Evolutionary conservation across 2,888 invertebrate species (phyloP).

Genomic region (Macrostomum cliftonense): DNA sequence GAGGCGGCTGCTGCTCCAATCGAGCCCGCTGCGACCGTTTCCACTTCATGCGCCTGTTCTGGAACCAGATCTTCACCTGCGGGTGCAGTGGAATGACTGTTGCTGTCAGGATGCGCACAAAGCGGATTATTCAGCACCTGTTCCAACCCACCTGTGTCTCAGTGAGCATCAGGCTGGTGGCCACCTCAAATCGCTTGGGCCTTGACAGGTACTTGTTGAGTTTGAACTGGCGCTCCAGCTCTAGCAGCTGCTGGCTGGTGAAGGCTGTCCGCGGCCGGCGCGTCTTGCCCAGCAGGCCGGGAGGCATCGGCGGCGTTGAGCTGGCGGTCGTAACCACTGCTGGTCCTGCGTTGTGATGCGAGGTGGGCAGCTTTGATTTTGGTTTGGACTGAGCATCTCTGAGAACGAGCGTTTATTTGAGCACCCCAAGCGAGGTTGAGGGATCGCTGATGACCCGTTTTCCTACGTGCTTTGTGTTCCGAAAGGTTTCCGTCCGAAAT

Average conservation of each 20-base stretch:
- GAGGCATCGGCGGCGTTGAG: neutral
- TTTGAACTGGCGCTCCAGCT: constrained; percentile 90
- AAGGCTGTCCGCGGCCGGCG: constrained; percentile 88
- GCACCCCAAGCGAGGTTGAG: too few relatives aligned
- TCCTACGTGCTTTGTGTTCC: too few relatives aligned
- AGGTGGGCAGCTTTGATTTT: too few relatives aligned
- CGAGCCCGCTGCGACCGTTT: constrained; percentile 45
- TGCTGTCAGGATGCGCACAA: too few relatives aligned
- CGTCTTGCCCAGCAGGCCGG: constrained; percentile 45
- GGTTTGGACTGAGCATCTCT: too few relatives aligned
- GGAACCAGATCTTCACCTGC: constrained; percentile 93
- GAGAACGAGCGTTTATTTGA: too few relatives aligned
- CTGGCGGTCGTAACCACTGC: too few relatives aligned
- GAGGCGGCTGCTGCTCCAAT: too few relatives aligned
- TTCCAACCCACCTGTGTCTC: constrained; percentile 98
- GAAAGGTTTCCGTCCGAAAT: too few relatives aligned
- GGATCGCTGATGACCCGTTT: too few relatives aligned
- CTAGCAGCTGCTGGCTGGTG: constrained; percentile 85
- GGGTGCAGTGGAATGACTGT: neutral
- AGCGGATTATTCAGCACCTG: too few relatives aligned
- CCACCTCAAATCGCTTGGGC: constrained; percentile 93
- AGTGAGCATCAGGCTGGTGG: constrained; percentile 83
- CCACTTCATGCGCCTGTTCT: constrained; percentile 96
- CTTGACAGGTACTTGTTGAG: constrained; percentile 95
- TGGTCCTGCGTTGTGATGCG: too few relatives aligned